A percentile compares a stretch with the other conserved stretches of the same genome.
Evolutionary conservation across 2,113 vertebrate genomes (phyloP).

Genomic region (Notothenia rossii): DNA sequence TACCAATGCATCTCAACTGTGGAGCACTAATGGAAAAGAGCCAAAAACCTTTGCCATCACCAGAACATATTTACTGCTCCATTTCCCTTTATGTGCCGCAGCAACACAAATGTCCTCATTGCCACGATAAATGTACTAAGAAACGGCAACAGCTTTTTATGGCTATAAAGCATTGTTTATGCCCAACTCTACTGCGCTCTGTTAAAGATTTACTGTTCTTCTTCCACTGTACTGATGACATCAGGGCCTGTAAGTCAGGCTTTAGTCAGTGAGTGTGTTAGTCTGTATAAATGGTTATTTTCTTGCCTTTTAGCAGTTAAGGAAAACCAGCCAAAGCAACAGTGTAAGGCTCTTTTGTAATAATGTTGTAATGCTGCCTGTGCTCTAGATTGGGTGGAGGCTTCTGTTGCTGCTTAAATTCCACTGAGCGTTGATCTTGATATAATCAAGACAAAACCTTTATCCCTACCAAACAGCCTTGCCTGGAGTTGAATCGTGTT

Average conservation of each 20-base stretch:
- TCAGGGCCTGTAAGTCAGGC: conserved; percentile 27
- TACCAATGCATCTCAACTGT: neutral
- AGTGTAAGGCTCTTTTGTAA: conserved; percentile 37
- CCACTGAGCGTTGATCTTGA: conserved; percentile 43
- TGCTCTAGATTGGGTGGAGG: conserved; percentile 54
- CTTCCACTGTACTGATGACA: conserved; percentile 14
- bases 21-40: conserved; percentile 4
- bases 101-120: conserved; percentile 39
- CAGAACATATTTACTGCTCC: conserved; percentile 13
- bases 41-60: neutral
- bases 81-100: conserved; percentile 33
- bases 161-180: neutral
- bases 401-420: conserved; percentile 34
- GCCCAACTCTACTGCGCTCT: neutral
- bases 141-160: neutral
- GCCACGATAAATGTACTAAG: conserved; percentile 21
- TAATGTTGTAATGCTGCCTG: conserved; percentile 42
- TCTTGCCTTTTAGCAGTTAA: conserved; percentile 23
- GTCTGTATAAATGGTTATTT: conserved; percentile 4
- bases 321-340: conserved; percentile 33
- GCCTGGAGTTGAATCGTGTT: conserved; percentile 33
- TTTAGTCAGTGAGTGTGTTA: neutral
- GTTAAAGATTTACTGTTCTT: neutral
- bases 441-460: conserved; percentile 49
- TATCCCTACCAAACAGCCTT: conserved; percentile 33